Evolutionary conservation across 2,113 vertebrate species (phyloP).

Genomic region (Thermophis baileyi): DNA sequence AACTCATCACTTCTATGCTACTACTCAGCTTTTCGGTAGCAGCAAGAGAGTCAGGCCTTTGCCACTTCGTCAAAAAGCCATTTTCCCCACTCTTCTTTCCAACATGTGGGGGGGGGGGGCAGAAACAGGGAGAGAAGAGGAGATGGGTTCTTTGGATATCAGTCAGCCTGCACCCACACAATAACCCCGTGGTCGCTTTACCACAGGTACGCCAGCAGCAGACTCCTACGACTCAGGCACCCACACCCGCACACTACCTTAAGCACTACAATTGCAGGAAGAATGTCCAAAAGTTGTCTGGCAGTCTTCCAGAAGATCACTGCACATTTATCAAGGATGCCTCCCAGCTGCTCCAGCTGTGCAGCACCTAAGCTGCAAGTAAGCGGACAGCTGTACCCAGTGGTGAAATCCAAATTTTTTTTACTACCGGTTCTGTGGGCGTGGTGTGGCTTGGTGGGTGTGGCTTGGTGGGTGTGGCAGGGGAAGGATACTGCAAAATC

Average conservation of each 20-base stretch:
- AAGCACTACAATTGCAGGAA: background rate
- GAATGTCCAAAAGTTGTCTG: background rate
- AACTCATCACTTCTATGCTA: slow-evolving; percentile 29
- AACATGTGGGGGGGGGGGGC: background rate
- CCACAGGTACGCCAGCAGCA: background rate
- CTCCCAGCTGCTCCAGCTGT: background rate
- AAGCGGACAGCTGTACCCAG: background rate
- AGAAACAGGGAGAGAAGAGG: background rate
- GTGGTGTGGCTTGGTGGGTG: too few relatives aligned
- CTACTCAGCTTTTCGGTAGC: slow-evolving; percentile 17
- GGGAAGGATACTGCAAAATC: too few relatives aligned
- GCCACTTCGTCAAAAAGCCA: background rate
- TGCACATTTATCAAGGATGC: background rate
- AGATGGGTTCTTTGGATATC: background rate
- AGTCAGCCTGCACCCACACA: background rate
- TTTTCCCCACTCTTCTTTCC: background rate
- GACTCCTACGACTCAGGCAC: background rate
- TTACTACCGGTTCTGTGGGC: too few relatives aligned
- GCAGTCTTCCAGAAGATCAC: background rate
- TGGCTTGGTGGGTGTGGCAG: too few relatives aligned
- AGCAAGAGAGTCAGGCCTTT: background rate
- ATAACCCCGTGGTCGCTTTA: background rate
- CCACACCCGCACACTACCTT: background rate
- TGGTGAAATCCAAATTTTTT: too few relatives aligned
- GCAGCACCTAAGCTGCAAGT: background rate